Evolutionary conservation across 2,888 invertebrate species (phyloP), one percentile per base, ranked within the genome.

Genomic region (Cynaeus angustus): DNA sequence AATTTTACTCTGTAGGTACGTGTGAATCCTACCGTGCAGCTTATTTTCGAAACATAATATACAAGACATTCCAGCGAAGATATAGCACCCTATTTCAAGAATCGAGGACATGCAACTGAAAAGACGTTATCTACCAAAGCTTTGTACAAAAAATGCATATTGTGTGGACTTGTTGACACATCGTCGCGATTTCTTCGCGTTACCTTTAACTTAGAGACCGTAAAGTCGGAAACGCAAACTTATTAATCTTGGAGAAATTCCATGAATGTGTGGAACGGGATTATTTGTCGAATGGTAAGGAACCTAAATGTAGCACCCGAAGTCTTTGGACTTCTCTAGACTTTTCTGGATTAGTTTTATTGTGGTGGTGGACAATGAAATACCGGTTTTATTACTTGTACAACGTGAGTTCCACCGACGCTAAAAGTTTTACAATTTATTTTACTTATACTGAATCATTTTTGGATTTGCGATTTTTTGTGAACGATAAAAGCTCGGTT

Each of bases 371-470:
- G 56, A 67, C 66, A 67, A 67, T 67, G 59, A 67, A 67, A 67
- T 59, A 59, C 66, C 8, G 50, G 58, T 67, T 67, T 67, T 67
- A 67, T 67, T 67, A 67, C 66, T 58, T 67, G 59, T 67, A 67
- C 66, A 67, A 59, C 59, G 66, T 67, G 58, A 67, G 48, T 67
- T 59, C 21, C 38, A 50, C 33, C 46, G 53, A 48, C 48, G 66
- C 52, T 56, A 55, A 59, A 67, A 67, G 41, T 64, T 64, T 64
- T 38, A 52, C 52, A 50, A 64, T 65, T 65, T 65, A 33, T 65
- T 65, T 65, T 43, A 65, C 12, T 65, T 13, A 52, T 38, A 28
- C 14, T 26, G 52, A 38, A 64, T 64, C 52, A 43, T 64, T 50
- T 64, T 30, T 43, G 33, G 65, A 53, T 65, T 65, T 65, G 45